Evolutionary conservation across 2,888 invertebrate species (phyloP).

Genomic region (Hybos culiciformis): DNA sequence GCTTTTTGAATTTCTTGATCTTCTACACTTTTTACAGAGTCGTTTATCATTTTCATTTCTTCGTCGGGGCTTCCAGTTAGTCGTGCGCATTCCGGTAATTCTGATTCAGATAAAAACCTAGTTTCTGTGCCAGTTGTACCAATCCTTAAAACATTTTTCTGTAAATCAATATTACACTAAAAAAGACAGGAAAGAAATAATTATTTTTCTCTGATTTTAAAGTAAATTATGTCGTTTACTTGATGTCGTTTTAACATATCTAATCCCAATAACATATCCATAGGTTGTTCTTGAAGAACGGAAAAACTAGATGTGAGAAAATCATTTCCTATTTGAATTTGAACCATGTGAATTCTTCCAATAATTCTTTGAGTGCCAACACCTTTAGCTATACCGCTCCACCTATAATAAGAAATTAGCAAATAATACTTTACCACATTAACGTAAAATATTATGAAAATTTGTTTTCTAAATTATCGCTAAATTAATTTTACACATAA

Average conservation of each 20-base stretch:
- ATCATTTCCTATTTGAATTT: slow-evolving; percentile 88
- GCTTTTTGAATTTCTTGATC: slow-evolving; percentile 58
- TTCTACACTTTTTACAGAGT: slow-evolving; percentile 38
- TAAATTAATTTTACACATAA: neutral
- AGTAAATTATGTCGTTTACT: slow-evolving; percentile 35
- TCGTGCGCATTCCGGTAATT: slow-evolving; percentile 71
- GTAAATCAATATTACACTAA: slow-evolving; percentile 83
- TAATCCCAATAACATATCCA: slow-evolving; percentile 95
- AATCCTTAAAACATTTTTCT: slow-evolving; percentile 72
- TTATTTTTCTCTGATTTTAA: neutral
- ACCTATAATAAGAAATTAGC: slow-evolving; percentile 38
- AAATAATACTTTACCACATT: neutral
- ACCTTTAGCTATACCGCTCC: slow-evolving; percentile 94
- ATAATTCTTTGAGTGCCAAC: slow-evolving; percentile 93
- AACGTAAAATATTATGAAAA: too few species aligned
- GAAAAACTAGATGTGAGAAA: slow-evolving; percentile 94
- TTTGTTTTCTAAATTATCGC: neutral
- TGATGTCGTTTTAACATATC: slow-evolving; percentile 97
- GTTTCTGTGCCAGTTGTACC: slow-evolving; percentile 92
- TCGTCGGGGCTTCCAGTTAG: slow-evolving; percentile 56
- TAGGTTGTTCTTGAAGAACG: slow-evolving; percentile 89
- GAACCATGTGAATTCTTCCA: slow-evolving; percentile 93
- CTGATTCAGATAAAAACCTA: slow-evolving; percentile 54
- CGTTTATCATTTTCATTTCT: slow-evolving; percentile 32
- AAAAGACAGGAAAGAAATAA: slow-evolving; percentile 1